Conservation (phyloP, 1,140 invertebrate species). For the Spodoptera frugiperda region DNA sequence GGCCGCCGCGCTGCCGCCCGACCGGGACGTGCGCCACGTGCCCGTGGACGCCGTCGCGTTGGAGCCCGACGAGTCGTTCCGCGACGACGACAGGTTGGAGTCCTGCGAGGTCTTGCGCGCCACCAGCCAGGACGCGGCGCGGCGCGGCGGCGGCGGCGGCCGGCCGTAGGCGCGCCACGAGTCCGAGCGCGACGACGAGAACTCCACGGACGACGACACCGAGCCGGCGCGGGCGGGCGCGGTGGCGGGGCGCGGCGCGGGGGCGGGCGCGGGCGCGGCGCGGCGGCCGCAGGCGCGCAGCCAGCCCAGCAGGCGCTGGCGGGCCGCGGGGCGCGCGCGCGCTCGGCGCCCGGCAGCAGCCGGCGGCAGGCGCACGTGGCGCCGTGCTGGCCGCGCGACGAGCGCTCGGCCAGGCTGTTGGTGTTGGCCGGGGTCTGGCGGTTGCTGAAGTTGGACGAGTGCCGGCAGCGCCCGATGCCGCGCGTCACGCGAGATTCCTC, state of each 20-base stretch:
- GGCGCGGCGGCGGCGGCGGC: constrained; percentile 91
- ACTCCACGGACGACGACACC: constrained; percentile 95
- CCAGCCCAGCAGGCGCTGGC: constrained; percentile 83
- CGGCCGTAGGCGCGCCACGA: constrained; percentile 93
- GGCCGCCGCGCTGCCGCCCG: constrained; percentile 89
- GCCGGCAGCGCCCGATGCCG: constrained; percentile 93
- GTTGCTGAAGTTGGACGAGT: constrained; percentile 96
- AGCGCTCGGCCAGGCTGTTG: constrained; percentile 93
- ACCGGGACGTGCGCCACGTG: constrained; percentile 93
- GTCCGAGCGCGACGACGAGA: constrained; percentile 93
- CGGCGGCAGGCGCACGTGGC: constrained; percentile 91
- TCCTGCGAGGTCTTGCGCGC: constrained; percentile 96
- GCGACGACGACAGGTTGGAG: constrained; percentile 94
- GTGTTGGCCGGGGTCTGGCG: constrained; percentile 95
- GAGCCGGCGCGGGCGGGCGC: constrained; percentile 92
- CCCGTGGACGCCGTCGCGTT: constrained; percentile 94
- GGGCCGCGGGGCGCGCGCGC: constrained; percentile 60
- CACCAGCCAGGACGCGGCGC: constrained; percentile 94
- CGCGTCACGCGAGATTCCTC: constrained; percentile 96
- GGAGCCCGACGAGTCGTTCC: constrained; percentile 95
- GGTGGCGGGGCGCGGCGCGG: constrained; percentile 63
- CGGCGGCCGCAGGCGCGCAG: constrained; percentile 72
- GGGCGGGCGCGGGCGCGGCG: constrained; percentile 56
- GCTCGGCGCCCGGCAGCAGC: constrained; percentile 84
- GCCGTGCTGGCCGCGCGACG: constrained; percentile 89